Base-by-base conservation (phyloP, 2,797 vertebrate genomes). In the Amphiprion clarkii region DNA sequence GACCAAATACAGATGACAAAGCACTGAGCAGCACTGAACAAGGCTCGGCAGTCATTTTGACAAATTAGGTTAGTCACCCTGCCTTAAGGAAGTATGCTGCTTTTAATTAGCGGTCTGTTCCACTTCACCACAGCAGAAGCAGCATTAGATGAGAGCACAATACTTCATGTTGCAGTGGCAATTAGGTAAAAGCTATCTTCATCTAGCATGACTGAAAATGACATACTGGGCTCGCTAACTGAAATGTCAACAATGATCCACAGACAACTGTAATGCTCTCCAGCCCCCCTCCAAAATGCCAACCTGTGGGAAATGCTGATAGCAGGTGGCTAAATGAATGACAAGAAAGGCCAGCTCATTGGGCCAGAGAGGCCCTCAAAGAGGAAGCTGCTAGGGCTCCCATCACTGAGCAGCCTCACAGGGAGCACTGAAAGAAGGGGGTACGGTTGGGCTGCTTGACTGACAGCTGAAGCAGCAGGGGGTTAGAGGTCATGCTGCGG, bases 381-480 rank as follows among this genome's bases (percentile, higher is more conserved):
- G 64, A 74, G 39, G 63, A 79, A 66, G 66, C 23, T 71, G 75
- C 67, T 12, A 56, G 40, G 36, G 27, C 51, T 25, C 48, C 42
- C 61, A 65, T 44, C 60, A 64, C 13, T 77, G 72, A 76, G 74
- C 13, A 66, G 80, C 51, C 70, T 61, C 67, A 49, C 62, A 67
- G 75, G n/a, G 52, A 44, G 65, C 4, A 14, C 3, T 48, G 29
- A 63, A 57, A 39, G 36, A n/a, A 23, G 19, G 25, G 51, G 42
- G 70, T 69, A 25, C 29, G 6, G 54, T 27, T 69, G 27, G 71
- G 65, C 59, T 36, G 21, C 12, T 68, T 92, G 88, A 93, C 67
- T 89, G 92, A 80, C 93, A 89, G 86, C 55, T 56, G 25, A 61
- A 83, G 63, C 82, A 17, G 70, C n/a, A 66, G 89, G 90, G 71